phyloP scores from a whole-genome alignment of 2,113 vertebrate species.

The Leuciscus idus region DNA sequence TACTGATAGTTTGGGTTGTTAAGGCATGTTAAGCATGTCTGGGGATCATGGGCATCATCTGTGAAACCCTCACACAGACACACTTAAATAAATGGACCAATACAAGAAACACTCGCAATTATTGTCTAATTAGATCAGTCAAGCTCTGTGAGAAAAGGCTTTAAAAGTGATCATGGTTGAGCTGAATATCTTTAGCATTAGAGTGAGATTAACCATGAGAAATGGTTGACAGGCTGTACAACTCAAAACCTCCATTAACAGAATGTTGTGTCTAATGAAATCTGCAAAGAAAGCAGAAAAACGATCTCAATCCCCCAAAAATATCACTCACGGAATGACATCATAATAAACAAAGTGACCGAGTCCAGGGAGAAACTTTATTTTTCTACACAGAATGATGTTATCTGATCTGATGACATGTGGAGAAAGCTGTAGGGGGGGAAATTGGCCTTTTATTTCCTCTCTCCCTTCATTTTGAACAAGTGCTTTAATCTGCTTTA shows the following conservation, averaged over 20 bases:
- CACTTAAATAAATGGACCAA: not conserved
- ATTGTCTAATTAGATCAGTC: slow-evolving; percentile 13
- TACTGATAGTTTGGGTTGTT: slow-evolving; percentile 60
- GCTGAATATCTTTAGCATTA: slow-evolving; percentile 7
- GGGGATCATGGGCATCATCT: slow-evolving; percentile 27
- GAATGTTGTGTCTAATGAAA: slow-evolving; percentile 20
- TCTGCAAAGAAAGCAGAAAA: slow-evolving; percentile 23
- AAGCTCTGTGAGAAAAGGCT: slow-evolving; percentile 9
- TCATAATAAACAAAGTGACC: slow-evolving; percentile 34
- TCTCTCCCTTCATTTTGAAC: not conserved
- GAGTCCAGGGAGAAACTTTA: not conserved
- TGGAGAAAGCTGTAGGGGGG: not conserved
- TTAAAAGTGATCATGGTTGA: slow-evolving; percentile 2
- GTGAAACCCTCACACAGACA: slow-evolving; percentile 32
- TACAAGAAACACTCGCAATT: not conserved
- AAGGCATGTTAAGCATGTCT: slow-evolving; percentile 62
- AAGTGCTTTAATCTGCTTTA: not conserved
- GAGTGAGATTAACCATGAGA: not conserved
- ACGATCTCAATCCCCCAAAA: not conserved
- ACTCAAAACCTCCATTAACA: slow-evolving; percentile 21
- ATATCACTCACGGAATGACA: slow-evolving; percentile 13
- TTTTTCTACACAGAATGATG: slow-evolving; percentile 17
- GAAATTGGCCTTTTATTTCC: not conserved
- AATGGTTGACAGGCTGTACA: not conserved
- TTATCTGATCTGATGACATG: slow-evolving; percentile 24